Evolutionary conservation across 1,140 invertebrate species (phyloP).

Genomic region (Diachasma alloeum): DNA sequence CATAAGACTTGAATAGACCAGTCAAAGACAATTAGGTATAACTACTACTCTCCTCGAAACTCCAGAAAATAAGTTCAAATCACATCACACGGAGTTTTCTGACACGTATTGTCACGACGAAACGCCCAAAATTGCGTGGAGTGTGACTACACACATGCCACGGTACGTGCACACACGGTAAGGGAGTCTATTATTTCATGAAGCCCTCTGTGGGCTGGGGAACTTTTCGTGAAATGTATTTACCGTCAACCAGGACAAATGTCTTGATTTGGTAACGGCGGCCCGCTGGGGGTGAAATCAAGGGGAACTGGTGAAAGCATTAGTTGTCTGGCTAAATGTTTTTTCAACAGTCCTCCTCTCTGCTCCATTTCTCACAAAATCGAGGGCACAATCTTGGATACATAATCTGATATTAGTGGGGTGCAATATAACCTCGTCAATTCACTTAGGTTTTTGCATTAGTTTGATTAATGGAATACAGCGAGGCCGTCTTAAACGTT

Average conservation of each 20-base stretch:
- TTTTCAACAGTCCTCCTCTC: not conserved
- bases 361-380: not conserved
- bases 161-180: slow-evolving; percentile 19
- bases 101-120: not conserved
- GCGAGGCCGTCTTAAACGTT: too few species aligned
- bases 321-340: slow-evolving; percentile 30
- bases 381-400: too few species aligned
- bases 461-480: too few species aligned
- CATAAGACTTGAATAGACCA: too few species aligned
- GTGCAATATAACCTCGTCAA: too few species aligned
- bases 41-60: too few species aligned
- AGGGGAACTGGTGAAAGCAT: slow-evolving; percentile 51
- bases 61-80: not conserved
- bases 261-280: slow-evolving; percentile 54
- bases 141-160: not conserved
- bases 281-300: slow-evolving; percentile 38
- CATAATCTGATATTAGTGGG: too few species aligned
- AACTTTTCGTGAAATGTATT: slow-evolving; percentile 52
- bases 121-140: not conserved
- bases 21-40: too few species aligned
- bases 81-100: not conserved
- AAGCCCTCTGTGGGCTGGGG: slow-evolving; percentile 12
- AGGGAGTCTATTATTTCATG: slow-evolving; percentile 5
- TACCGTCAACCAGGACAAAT: slow-evolving; percentile 50
- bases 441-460: too few species aligned